These are phyloP conservation scores for Camelus dromedarius DNA, from an alignment of 2,113 vertebrate species.

Conservation along the genomic window DNA sequence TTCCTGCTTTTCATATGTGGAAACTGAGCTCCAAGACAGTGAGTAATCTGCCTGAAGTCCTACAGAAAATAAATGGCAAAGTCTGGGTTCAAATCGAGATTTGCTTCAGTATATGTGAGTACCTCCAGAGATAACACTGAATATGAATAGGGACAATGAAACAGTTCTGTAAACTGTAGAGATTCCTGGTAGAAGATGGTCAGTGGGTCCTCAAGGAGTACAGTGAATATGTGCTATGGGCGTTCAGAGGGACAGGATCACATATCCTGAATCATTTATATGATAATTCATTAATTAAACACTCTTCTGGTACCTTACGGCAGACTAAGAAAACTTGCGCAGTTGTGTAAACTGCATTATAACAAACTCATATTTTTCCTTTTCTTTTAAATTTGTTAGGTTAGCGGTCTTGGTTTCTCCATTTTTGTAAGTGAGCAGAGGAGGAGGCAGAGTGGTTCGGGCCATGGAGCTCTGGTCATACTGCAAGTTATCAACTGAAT, in stretches of 20 bases:
- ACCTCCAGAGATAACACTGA: neutral
- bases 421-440: neutral
- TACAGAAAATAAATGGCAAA: neutral
- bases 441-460: neutral
- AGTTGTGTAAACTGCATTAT: neutral
- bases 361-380: neutral
- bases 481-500: neutral
- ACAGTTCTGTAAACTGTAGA: neutral
- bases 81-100: conserved; percentile 20
- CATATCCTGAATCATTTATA: neutral
- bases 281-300: conserved; percentile 31
- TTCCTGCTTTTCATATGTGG: neutral
- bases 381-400: neutral
- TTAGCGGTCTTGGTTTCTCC: neutral
- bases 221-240: neutral
- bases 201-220: neutral
- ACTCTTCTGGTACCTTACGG: neutral
- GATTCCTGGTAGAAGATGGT: neutral
- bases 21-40: neutral
- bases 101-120: neutral
- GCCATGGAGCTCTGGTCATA: neutral
- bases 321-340: neutral
- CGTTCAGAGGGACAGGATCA: neutral
- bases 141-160: neutral
- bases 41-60: neutral